These are phyloP conservation scores for Babyrousa celebensis DNA, from an alignment of 2,797 vertebrate genomes.

Conservation along the genomic window DNA sequence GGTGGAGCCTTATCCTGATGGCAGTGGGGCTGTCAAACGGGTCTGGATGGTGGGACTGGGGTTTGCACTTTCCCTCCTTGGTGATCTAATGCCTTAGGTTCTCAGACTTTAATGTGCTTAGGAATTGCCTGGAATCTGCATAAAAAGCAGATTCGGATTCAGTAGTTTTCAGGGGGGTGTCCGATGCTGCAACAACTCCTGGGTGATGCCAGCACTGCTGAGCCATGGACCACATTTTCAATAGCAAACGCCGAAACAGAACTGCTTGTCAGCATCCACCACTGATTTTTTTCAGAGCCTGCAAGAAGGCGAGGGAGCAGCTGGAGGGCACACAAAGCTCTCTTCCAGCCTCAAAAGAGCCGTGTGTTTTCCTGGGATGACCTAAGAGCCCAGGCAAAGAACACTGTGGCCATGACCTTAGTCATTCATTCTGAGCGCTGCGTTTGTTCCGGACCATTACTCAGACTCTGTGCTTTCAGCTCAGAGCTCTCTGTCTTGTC, in stretches of 20 bases:
- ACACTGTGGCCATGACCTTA: not conserved
- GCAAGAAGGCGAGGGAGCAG: not conserved
- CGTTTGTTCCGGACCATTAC: not conserved
- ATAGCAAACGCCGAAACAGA: not conserved
- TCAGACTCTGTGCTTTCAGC: not conserved
- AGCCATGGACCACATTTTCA: not conserved
- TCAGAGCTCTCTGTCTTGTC: constrained; percentile 19
- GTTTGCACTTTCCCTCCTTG: not conserved
- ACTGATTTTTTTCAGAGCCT: not conserved
- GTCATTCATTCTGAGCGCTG: not conserved
- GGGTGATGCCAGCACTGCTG: not conserved
- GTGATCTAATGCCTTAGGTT: not conserved
- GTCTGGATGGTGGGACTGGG: not conserved
- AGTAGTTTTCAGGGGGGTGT: not conserved
- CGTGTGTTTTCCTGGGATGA: constrained; percentile 16
- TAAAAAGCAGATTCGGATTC: not conserved
- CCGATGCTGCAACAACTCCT: not conserved
- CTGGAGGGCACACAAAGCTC: not conserved
- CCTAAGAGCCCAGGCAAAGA: not conserved
- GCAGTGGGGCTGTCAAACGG: not conserved
- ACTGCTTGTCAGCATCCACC: not conserved
- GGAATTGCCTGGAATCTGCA: not conserved
- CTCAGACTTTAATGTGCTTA: not conserved
- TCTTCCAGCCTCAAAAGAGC: not conserved
- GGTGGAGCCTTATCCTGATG: not conserved